A percentile compares a stretch with the other conserved stretches of the same genome.
Conservation (phyloP, 2,797 vertebrate species). For the Petrocephalus sullivani region DNA sequence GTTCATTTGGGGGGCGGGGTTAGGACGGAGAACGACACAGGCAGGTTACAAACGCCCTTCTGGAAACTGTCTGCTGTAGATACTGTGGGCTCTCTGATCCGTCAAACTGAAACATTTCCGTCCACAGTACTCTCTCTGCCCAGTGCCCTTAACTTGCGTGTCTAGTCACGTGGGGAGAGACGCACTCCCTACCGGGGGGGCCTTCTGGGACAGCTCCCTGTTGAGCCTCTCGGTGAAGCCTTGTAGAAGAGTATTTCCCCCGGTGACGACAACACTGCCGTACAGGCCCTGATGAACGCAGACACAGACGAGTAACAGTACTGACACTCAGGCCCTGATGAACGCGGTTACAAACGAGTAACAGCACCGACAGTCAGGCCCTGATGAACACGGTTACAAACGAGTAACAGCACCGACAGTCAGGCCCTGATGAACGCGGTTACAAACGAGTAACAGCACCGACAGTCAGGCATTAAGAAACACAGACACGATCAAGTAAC, state of each 20-base stretch:
- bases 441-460: not conserved
- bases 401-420: not conserved
- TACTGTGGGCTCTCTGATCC: not conserved
- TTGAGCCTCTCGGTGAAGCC: slow-evolving; percentile 66
- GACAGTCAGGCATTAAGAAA: not conserved
- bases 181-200: slow-evolving; percentile 56
- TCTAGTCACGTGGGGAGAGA: not conserved
- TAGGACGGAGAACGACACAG: not conserved
- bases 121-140: not conserved
- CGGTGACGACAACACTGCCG: slow-evolving; percentile 62
- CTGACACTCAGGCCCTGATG: not conserved
- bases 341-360: not conserved
- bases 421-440: not conserved
- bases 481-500: not conserved
- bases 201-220: slow-evolving; percentile 62
- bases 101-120: not conserved
- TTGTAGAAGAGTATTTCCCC: slow-evolving; percentile 63
- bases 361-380: not conserved
- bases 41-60: not conserved
- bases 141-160: not conserved
- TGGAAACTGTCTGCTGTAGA: not conserved
- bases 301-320: not conserved
- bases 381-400: not conserved
- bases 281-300: slow-evolving; percentile 54
- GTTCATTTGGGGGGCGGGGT: slow-evolving; percentile 14